Base-by-base conservation (phyloP, 2,797 vertebrate genomes). In the Sebastolobus alascanus region DNA sequence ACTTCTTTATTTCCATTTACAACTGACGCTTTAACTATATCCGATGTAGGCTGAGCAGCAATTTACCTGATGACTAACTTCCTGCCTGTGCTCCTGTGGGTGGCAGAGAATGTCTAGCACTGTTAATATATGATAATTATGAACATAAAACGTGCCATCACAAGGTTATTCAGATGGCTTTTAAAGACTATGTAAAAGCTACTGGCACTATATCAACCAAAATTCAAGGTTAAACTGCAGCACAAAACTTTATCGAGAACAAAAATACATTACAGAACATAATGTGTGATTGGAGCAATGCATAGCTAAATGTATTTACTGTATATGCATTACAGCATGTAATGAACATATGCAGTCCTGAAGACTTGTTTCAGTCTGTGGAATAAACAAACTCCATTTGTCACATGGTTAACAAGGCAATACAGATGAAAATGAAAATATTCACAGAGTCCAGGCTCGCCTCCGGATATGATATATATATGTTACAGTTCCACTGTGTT, bases 401-500 rank as follows among this genome's bases (percentile, higher is more conserved):
- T 85, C 75, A 75, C 69, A 13, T 73, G n/a, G 59, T 73, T 87
- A 88, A 87, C 54, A 78, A 85, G 71, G 61, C 75, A 76, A 46
- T 54, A 35, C 63, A 66, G 77, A 79, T 73, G n/a, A 70, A 70
- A 79, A 66, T 81, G 29, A 75, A 84, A 82, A 77, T 29, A 66
- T 79, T 79, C 73, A 61, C 20, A 4, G 56, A 80, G 69, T 84
- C 67, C 27, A 54, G 70, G 43, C 74, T 83, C 7, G 56, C 74
- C 82, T 82, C 66, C 54, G 52, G 77, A 58, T 84, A 63, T 13
- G 20, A 77, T 75, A n/a, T n/a, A n/a, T n/a, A n/a, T n/a, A n/a
- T n/a, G 77, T 60, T 43, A 68, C 67, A 20, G 50, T 38, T 63
- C 46, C 59, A 37, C 31, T 58, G 68, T 64, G 37, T 78, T 83